phyloP scores from a whole-genome alignment of 2,113 vertebrate species.

The Abramis brama region DNA sequence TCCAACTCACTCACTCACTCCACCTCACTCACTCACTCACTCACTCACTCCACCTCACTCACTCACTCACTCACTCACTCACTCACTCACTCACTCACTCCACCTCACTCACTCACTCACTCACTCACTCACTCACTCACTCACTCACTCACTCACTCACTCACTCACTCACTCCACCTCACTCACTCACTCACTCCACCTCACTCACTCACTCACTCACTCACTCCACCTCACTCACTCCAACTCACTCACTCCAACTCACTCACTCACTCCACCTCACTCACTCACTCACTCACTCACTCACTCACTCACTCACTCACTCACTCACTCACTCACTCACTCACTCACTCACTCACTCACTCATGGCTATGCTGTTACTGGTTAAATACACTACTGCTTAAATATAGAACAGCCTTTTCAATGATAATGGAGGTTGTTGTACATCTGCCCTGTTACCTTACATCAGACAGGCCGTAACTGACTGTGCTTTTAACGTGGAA shows the following conservation, averaged over 20 bases:
- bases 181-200: too few species aligned
- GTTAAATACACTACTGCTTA: neutral
- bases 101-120: neutral
- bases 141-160: too few species aligned
- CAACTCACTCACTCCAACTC: too few species aligned
- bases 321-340: neutral
- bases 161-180: neutral
- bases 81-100: neutral
- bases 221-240: neutral
- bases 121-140: neutral
- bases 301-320: neutral
- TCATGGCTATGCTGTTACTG: neutral
- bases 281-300: too few species aligned
- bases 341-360: too few species aligned
- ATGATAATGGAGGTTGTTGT: constrained; percentile 31
- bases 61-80: neutral
- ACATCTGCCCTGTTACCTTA: constrained; percentile 19
- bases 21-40: too few species aligned
- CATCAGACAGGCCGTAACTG: neutral
- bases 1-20: too few species aligned
- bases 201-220: neutral
- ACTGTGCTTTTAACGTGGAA: neutral
- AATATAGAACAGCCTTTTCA: neutral
- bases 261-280: neutral
- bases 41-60: too few species aligned